phyloP scores from a whole-genome alignment of 2,888 invertebrate species.

The Poecilus cupreus region DNA sequence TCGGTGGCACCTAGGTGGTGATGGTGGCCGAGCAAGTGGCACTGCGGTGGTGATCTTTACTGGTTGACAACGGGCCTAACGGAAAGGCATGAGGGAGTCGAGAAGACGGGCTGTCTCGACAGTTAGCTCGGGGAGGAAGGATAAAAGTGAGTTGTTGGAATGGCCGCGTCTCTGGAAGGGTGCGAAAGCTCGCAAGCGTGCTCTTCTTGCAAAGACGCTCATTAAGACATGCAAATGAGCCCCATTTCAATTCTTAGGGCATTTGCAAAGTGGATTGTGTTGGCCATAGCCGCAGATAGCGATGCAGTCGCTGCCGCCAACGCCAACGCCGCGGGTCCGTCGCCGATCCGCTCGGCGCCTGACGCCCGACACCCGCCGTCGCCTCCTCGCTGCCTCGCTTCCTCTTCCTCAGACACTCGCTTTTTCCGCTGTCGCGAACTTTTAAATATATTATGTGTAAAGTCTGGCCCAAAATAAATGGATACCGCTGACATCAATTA shows the following conservation, averaged over 20 bases:
- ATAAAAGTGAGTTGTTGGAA: slow-evolving; percentile 69
- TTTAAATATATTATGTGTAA: slow-evolving; percentile 58
- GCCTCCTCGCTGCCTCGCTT: slow-evolving; percentile 1
- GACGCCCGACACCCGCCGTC: slow-evolving; percentile 15
- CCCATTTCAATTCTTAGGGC: slow-evolving; percentile 71
- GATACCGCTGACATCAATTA: slow-evolving; percentile 58
- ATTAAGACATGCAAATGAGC: slow-evolving; percentile 72
- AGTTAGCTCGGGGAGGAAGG: slow-evolving; percentile 66
- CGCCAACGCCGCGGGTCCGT: neutral
- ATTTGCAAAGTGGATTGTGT: slow-evolving; percentile 70
- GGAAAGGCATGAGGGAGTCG: neutral
- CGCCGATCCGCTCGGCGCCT: slow-evolving; percentile 47
- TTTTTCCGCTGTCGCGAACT: slow-evolving; percentile 46
- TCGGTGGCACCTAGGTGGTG: neutral
- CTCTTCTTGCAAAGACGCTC: slow-evolving; percentile 71
- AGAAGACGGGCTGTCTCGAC: slow-evolving; percentile 50
- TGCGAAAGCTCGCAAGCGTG: slow-evolving; percentile 67
- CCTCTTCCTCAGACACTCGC: slow-evolving; percentile 34
- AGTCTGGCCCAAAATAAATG: slow-evolving; percentile 56
- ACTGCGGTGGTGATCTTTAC: no score
- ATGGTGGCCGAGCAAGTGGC: neutral
- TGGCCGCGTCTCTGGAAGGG: slow-evolving; percentile 64
- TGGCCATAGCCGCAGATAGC: slow-evolving; percentile 66
- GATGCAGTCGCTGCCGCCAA: slow-evolving; percentile 60
- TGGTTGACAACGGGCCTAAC: neutral